Conservation (phyloP, 2,113 vertebrate genomes). For the Cynocephalus volans region DNA sequence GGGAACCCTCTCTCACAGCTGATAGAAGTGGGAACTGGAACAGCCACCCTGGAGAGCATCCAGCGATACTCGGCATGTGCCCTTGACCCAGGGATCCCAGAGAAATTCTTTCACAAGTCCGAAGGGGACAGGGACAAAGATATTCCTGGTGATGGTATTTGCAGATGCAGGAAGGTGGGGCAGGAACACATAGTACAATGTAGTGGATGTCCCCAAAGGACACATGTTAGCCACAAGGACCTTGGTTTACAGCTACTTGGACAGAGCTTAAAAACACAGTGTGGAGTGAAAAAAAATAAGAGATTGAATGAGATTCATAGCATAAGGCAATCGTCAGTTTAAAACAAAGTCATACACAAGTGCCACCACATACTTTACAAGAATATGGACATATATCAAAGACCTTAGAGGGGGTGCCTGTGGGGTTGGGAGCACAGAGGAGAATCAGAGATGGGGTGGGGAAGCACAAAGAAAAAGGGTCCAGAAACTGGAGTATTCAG, state of each 20-base stretch:
- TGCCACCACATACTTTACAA: neutral
- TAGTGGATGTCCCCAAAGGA: accelerated
- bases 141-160: neutral
- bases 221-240: too few relatives aligned
- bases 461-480: neutral
- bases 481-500: accelerated
- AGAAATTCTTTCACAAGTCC: neutral
- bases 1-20: neutral
- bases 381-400: accelerated
- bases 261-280: neutral
- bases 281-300: neutral
- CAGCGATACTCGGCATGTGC: accelerated
- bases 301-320: neutral
- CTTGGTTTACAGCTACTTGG: neutral
- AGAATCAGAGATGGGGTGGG: neutral
- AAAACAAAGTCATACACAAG: neutral
- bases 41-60: neutral
- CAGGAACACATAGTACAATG: neutral
- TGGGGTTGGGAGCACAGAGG: neutral
- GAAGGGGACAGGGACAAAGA: neutral
- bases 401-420: too few relatives aligned
- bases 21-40: too few relatives aligned
- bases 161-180: neutral
- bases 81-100: neutral
- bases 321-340: neutral